Evolutionary conservation across 2,113 vertebrate genomes (phyloP).

Genomic region (Neomonachus schauinslandi): DNA sequence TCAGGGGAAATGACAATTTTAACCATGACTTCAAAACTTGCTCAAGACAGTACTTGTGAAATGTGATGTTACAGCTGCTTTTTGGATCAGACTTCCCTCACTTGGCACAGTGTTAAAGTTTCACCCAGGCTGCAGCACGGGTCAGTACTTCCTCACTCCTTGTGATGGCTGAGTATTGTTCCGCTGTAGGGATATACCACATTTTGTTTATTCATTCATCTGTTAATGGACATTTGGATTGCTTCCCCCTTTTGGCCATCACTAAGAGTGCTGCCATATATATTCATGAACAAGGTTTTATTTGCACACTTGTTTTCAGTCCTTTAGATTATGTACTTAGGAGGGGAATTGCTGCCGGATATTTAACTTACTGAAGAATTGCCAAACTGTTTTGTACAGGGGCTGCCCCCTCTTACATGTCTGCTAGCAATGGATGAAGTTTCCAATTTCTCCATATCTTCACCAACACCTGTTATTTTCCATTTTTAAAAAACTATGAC

Average conservation of each 20-base stretch:
- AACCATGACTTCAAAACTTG: not conserved
- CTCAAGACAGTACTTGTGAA: not conserved
- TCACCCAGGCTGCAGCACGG: not conserved
- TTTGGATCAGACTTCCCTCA: not conserved
- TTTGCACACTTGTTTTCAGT: not conserved
- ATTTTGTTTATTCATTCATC: not conserved
- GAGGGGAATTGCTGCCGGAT: not conserved
- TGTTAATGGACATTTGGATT: not conserved
- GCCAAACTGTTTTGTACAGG: not conserved
- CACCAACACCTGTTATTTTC: not conserved
- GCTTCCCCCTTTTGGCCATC: not conserved
- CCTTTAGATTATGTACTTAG: not conserved
- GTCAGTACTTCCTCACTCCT: not conserved
- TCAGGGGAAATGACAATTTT: not conserved
- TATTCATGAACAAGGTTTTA: not conserved
- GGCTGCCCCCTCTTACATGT: not conserved
- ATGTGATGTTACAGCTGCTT: not conserved
- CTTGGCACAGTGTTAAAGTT: not conserved
- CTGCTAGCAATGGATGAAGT: not conserved
- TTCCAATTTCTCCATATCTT: not conserved
- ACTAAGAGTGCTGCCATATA: not conserved
- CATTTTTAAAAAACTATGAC: not conserved
- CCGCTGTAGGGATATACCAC: not conserved
- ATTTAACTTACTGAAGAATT: not conserved
- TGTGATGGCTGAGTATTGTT: not conserved